Conservation (phyloP, 2,888 invertebrate species). For the Hanleya hanleyi region DNA sequence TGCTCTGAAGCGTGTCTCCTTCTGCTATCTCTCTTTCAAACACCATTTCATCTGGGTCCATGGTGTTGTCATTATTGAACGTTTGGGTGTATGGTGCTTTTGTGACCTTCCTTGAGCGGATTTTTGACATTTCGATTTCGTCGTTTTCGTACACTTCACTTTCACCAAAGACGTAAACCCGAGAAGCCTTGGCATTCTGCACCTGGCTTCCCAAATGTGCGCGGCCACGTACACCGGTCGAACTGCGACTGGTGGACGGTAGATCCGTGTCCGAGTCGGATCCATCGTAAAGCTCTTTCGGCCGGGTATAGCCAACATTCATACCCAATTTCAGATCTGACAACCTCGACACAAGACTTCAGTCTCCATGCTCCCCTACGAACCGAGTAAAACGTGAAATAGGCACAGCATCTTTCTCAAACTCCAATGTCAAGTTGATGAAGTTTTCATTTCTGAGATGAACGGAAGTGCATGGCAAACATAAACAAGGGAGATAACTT, state of each 20-base stretch:
- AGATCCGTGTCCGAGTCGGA: constrained; percentile 1
- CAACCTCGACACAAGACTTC: too few relatives aligned
- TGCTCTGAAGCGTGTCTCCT: constrained; percentile 61
- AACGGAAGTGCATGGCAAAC: constrained; percentile 55
- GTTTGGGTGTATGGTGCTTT: neutral
- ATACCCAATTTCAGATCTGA: constrained; percentile 20
- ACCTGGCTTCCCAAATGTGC: constrained; percentile 36
- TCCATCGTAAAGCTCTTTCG: constrained; percentile 12
- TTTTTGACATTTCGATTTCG: constrained; percentile 60
- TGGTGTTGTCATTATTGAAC: neutral
- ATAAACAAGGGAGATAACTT: too few relatives aligned
- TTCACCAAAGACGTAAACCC: constrained; percentile 65
- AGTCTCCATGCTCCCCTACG: too few relatives aligned
- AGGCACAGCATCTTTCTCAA: too few relatives aligned
- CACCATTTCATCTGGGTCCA: constrained; percentile 37
- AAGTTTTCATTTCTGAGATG: too few relatives aligned
- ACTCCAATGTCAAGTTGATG: too few relatives aligned
- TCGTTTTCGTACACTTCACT: constrained; percentile 51
- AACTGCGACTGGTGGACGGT: constrained; percentile 3
- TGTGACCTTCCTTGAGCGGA: constrained; percentile 42
- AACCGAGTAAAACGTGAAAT: too few relatives aligned
- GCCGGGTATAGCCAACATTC: constrained; percentile 28
- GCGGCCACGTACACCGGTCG: neutral
- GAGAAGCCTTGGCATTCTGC: constrained; percentile 60
- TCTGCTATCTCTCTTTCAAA: constrained; percentile 56